These are phyloP conservation scores for Spodoptera picta DNA, from an alignment of 2,888 invertebrate genomes.

Conservation along the genomic window DNA sequence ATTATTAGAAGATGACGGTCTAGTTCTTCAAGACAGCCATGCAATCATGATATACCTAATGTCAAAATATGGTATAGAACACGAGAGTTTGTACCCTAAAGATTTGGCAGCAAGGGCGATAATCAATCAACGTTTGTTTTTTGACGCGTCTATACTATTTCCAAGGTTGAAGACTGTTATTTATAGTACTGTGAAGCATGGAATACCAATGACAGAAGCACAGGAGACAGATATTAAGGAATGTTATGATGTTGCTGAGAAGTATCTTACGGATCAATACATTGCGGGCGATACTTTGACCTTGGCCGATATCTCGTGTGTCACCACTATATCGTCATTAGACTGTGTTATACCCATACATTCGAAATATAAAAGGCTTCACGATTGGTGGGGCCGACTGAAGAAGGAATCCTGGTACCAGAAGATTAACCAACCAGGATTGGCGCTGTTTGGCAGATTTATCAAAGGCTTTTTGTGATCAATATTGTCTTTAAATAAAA, in stretches of 20 bases:
- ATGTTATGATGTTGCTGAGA: constrained; percentile 65
- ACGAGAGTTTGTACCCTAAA: constrained; percentile 62
- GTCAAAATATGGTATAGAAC: constrained; percentile 60
- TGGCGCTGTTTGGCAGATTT: constrained; percentile 54
- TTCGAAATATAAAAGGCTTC: constrained; percentile 55
- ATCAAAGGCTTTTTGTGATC: constrained; percentile 53
- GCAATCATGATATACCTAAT: constrained; percentile 68
- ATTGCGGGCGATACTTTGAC: constrained; percentile 64
- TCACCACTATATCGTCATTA: constrained; percentile 65
- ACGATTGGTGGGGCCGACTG: constrained; percentile 62
- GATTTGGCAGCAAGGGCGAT: constrained; percentile 57
- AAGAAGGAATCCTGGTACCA: constrained; percentile 63
- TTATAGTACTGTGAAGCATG: constrained; percentile 54
- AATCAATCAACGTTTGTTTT: constrained; percentile 66
- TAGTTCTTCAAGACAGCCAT: constrained; percentile 66
- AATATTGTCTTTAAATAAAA: too few species aligned
- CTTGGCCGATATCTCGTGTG: constrained; percentile 69
- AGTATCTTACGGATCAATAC: constrained; percentile 59
- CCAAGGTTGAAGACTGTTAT: constrained; percentile 61
- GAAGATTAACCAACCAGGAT: constrained; percentile 61
- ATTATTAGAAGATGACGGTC: constrained; percentile 66
- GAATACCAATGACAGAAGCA: constrained; percentile 42
- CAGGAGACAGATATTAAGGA: constrained; percentile 61
- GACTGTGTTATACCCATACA: constrained; percentile 60
- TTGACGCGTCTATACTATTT: constrained; percentile 68